Base-by-base conservation (phyloP, 2,113 vertebrate genomes). In the Prolemur simus region DNA sequence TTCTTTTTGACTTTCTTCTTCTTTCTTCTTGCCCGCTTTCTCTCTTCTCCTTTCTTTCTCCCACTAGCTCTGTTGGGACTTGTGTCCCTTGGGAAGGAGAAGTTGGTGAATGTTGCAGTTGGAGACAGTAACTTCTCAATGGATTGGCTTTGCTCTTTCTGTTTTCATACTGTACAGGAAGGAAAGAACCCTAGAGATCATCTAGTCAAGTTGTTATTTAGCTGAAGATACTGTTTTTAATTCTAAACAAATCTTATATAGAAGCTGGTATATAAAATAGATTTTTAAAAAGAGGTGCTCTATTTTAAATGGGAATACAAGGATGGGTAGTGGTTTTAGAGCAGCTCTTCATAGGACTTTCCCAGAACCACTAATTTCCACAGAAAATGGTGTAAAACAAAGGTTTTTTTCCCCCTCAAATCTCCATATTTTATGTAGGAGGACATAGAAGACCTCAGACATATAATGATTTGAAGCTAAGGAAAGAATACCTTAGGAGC, bases 341-440 rank as follows among this genome's bases (percentile, higher is more conserved):
- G 2, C 27, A 0, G 0, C 6, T 15, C 42, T 15, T 1, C 10
- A 21, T 0, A 73, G 20, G 20, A 73, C 15, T 60, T 32, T 56
- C 47, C 8, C 4, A 63, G 52, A 84, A 58, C 3, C n/a, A 56
- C 21, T 14, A 25, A 7, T 1, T 54, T 87, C 47, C 25, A 60
- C 63, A 91, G 77, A 27, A 56, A 64, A 76, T 2, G 4, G 4
- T 23, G 3, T 47, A 49, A 66, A 73, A 56, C 39, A 58, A 49
- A 64, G 10, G 0, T 34, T 29, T 80, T 3, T 52, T 60, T 27
- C 4, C 1, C 52, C 58, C 49, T 52, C 25, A 6, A 29, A 27
- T 37, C 11, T 52, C 54, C 34, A 68, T 20, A 69, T 64, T 91
- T 77, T 17, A 18, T 42, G 29, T 4, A 18, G 47, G 37, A 83